Base-by-base conservation (phyloP, 1,140 invertebrate genomes). In the Drosophila yakuba region DNA sequence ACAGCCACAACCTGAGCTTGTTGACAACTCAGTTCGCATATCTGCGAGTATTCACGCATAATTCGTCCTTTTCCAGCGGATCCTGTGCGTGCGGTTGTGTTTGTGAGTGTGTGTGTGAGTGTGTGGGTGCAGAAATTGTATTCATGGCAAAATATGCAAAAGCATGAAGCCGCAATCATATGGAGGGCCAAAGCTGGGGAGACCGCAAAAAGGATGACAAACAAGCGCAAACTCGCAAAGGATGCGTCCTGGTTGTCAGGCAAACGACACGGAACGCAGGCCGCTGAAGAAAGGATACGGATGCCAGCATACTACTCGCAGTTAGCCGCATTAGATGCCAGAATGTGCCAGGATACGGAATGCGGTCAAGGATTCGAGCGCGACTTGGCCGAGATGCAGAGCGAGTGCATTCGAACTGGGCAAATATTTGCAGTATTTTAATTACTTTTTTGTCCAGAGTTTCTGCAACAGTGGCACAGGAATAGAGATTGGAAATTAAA, bases 101-200 rank as follows among this genome's bases (percentile, higher is more conserved):
- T 1, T 20, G 20, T 20, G 20, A 20, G 20, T 20, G 20, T 20
- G 20, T 1, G 20, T 20, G 20, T 20, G 20, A 20, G 20, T 23
- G 8, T 15, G 59, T 48, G 35, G 23, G 35, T 43, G 64, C 28
- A 51, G 47, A 57, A 72, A 71, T 71, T 28, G 72, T 74, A 74
- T 74, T 74, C 72, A 74, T 74, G 72, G 51, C 39, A 64, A 64
- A 64, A 74, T 86, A 82, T 86, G 82, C 79, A 82, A 86, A 82
- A 79, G 74, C 78, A 58, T 59, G 57, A 54, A 60, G 64, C 63
- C 78, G 60, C 51, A 76, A 81, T 77, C 73, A 77, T 58, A 68
- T 41, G 48, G 68, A 77, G 71, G 80, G 58, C 61, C 57, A 45
- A 64, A 47, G 43, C 43, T 35, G 48, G 32, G 36, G 15, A 36